phyloP scores from a whole-genome alignment of 2,797 vertebrate genomes.

The Pempheris klunzingeri region DNA sequence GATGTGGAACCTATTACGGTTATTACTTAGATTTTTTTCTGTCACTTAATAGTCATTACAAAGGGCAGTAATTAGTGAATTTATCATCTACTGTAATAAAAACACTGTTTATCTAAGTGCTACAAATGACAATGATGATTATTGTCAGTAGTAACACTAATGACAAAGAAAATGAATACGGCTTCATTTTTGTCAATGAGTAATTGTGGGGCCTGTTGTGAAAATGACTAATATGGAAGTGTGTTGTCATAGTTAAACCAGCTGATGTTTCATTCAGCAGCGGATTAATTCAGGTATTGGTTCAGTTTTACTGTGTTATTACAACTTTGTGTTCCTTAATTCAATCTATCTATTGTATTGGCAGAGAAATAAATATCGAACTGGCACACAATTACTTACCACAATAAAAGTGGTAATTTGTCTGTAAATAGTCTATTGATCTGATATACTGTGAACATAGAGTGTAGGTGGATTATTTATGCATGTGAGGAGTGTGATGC shows the following conservation, averaged over 20 bases:
- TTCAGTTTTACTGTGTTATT: conserved; percentile 48
- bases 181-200: conserved; percentile 15
- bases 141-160: conserved; percentile 48
- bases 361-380: conserved; percentile 65
- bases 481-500: conserved; percentile 24
- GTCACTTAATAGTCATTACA: conserved; percentile 37
- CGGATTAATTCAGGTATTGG: conserved; percentile 40
- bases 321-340: conserved; percentile 52
- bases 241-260: conserved; percentile 31
- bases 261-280: conserved; percentile 36
- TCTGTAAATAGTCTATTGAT: conserved; percentile 74
- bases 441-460: conserved; percentile 36
- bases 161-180: conserved; percentile 40
- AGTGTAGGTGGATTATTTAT: conserved; percentile 58
- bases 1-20: conserved; percentile 8
- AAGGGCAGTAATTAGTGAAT: conserved; percentile 35
- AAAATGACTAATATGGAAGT: conserved; percentile 44
- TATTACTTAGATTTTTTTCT: conserved; percentile 30
- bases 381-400: conserved; percentile 66
- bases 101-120: conserved; percentile 43
- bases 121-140: conserved; percentile 35
- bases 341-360: conserved; percentile 66
- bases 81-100: conserved; percentile 47
- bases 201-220: conserved; percentile 29
- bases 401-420: conserved; percentile 70